Conservation (phyloP, 1,140 invertebrate species). For the Rhopalosiphum maidis region DNA sequence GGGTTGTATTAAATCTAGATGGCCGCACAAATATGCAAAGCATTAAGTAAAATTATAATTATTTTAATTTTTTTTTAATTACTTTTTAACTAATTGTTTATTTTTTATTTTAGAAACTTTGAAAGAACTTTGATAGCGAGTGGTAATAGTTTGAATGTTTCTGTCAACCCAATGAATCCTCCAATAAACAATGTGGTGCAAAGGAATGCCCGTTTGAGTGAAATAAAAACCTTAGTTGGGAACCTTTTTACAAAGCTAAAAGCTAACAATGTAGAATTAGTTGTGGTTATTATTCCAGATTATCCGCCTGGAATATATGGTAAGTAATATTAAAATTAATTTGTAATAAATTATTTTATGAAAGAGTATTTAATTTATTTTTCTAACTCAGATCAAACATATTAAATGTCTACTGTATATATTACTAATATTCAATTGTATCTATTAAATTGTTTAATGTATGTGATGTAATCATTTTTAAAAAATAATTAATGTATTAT, state of each 20-base stretch:
- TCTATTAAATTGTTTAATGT: neutral
- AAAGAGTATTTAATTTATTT: neutral
- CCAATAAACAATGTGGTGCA: neutral
- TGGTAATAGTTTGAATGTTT: slow-evolving; percentile 7
- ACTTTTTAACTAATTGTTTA: neutral
- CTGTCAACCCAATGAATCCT: neutral
- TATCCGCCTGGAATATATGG: slow-evolving; percentile 16
- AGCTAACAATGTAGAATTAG: slow-evolving; percentile 61
- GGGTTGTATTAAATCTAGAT: slow-evolving; percentile 65
- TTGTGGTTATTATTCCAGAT: slow-evolving; percentile 68
- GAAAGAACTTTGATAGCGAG: neutral
- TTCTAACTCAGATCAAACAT: neutral
- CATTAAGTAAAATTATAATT: slow-evolving; percentile 22
- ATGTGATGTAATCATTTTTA: neutral
- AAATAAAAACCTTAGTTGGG: neutral
- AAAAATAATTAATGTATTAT: neutral
- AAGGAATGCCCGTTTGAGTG: neutral
- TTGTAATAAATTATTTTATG: neutral
- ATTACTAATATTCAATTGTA: too few relatives aligned
- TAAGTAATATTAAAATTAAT: neutral
- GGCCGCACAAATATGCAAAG: neutral
- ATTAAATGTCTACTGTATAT: too few relatives aligned
- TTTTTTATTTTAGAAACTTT: slow-evolving; percentile 47
- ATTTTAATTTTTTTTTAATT: neutral
- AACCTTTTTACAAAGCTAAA: neutral